phyloP scores from a whole-genome alignment of 2,113 vertebrate species.

The Oryzias celebensis region DNA sequence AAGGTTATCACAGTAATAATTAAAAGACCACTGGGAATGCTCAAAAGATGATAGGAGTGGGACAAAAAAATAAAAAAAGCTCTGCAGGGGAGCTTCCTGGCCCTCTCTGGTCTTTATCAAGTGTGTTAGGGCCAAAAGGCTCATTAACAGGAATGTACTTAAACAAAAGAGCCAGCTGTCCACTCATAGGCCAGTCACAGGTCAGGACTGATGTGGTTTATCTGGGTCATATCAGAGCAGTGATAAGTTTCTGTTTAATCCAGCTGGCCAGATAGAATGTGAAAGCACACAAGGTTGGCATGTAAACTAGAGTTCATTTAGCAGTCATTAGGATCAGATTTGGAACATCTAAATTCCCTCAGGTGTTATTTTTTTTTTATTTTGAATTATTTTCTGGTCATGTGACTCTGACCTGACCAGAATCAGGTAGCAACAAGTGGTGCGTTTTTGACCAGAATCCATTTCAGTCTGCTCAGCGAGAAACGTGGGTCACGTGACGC shows the following conservation, averaged over 20 bases:
- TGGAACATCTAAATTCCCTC: not conserved
- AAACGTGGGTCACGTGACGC: slow-evolving; percentile 76
- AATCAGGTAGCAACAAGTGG: slow-evolving; percentile 78
- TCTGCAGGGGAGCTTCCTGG: slow-evolving; percentile 74
- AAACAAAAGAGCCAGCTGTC: slow-evolving; percentile 69
- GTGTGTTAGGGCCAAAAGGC: slow-evolving; percentile 77
- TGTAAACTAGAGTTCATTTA: not conserved
- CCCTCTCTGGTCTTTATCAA: slow-evolving; percentile 70
- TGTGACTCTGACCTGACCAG: slow-evolving; percentile 34
- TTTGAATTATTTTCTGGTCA: slow-evolving; percentile 7
- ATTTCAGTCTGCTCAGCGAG: slow-evolving; percentile 76
- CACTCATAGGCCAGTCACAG: slow-evolving; percentile 26
- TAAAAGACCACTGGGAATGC: too few relatives aligned
- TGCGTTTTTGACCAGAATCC: slow-evolving; percentile 78
- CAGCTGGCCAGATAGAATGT: not conserved
- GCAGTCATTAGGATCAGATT: not conserved
- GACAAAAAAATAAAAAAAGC: slow-evolving; percentile 24
- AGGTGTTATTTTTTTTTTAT: not conserved
- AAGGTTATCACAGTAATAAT: too few relatives aligned
- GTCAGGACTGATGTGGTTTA: slow-evolving; percentile 35
- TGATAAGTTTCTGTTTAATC: slow-evolving; percentile 44
- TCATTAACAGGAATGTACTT: slow-evolving; percentile 65
- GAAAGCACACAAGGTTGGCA: not conserved
- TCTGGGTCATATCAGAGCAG: slow-evolving; percentile 45
- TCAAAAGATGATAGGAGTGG: too few relatives aligned